Evolutionary conservation across 1,140 invertebrate genomes (phyloP), one percentile per base, ranked within the genome.

Genomic region (Drosophila tropicalis): DNA sequence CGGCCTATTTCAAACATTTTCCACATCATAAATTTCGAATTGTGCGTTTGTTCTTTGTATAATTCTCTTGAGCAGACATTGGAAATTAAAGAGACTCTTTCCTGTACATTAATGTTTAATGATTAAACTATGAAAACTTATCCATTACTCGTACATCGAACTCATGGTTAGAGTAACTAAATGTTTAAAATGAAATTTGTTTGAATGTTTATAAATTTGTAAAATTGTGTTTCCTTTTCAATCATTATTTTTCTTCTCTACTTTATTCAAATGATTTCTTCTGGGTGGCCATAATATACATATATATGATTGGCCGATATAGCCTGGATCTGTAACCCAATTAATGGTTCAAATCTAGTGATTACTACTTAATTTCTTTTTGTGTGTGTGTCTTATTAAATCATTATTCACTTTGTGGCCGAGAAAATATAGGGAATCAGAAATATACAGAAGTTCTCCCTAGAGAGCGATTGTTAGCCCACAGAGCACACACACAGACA

Each of bases 331-430:
- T 47, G 25, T 56, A 40, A 62, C 41, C 58, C 25, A 71, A 68
- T 73, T 66, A 76, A 84, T 81, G 44, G 44, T 40, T 62, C 56
- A 41, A 75, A 47, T 67, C 67, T 44, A n/a, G 40, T 74, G 81
- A 85, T 84, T 85, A 72, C 67, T 71, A 74, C 85, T 76, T 58
- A 72, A 79, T 86, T 70, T 87, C 69, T 72, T 76, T 76, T 54
- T 17, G 65, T 17, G 67, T 60, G 66, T 17, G 67, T 60, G 66
- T 71, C 55, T 63, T 69, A 57, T 67, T 47, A 65, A 82, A 78
- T 79, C 82, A 69, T 82, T 87, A 87, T 87, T 87, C 72, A 85
- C 82, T 79, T 85, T 77, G 81, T 66, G 77, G 68, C 62, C 64
- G 64, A 47, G 44, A 19, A 47, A 19, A 72, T 81, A 65, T 60